Evolutionary conservation across 2,888 invertebrate genomes (phyloP).

Genomic region (Patella caerulea): DNA sequence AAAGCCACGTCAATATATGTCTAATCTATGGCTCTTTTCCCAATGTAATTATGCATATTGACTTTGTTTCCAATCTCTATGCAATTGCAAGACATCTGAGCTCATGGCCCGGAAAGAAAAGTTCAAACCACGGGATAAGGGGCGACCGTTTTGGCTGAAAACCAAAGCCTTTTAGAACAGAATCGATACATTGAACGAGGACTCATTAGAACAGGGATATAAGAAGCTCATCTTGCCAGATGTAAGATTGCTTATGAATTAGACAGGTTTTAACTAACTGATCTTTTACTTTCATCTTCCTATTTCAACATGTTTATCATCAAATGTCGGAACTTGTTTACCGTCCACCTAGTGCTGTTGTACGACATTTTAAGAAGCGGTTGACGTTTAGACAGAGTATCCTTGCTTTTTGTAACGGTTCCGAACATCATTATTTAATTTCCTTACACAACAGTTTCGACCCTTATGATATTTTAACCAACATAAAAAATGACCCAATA

Average conservation of each 20-base stretch:
- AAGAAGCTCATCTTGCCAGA: background rate
- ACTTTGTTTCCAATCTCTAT: conserved; percentile 7
- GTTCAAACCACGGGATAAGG: conserved; percentile 2
- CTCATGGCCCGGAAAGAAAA: conserved; percentile 1
- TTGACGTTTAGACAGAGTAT: no score
- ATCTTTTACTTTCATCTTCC: no score
- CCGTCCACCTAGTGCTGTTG: no score
- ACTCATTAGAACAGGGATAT: background rate
- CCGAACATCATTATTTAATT: no score
- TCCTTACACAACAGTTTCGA: no score
- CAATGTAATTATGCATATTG: conserved; percentile 12
- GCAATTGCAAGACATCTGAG: conserved; percentile 1
- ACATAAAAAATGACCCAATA: no score
- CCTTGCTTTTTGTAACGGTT: no score
- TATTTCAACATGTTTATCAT: no score
- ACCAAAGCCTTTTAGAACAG: background rate
- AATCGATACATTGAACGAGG: background rate
- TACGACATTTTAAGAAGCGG: no score
- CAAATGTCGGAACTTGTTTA: no score
- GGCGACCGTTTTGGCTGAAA: conserved; percentile 7
- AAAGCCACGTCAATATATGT: conserved; percentile 1
- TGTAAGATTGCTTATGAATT: background rate
- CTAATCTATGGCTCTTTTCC: conserved; percentile 9
- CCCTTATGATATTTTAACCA: no score
- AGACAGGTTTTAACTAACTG: background rate